Evolutionary conservation across 2,797 vertebrate species (phyloP).

Genomic region (Lacerta bilineata): DNA sequence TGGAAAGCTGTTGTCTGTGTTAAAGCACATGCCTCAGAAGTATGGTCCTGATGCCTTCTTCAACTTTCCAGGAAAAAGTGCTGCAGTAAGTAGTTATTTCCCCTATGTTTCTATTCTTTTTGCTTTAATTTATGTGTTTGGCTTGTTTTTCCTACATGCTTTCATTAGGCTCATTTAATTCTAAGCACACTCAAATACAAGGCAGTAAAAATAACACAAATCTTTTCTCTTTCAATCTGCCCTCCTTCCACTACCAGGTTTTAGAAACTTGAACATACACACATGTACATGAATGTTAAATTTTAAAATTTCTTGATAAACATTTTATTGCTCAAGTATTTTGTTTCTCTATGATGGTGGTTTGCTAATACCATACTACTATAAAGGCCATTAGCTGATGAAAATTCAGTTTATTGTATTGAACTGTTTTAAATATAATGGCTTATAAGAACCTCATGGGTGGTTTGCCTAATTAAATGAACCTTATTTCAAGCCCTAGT

Average conservation of each 20-base stretch:
- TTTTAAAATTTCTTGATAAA: background rate
- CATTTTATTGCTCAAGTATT: background rate
- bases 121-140: fast-evolving
- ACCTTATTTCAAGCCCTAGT: background rate
- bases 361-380: background rate
- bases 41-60: conserved; percentile 97
- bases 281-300: background rate
- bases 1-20: conserved; percentile 93
- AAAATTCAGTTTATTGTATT: background rate
- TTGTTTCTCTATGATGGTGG: background rate
- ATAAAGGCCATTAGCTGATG: background rate
- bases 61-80: conserved; percentile 98
- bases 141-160: background rate
- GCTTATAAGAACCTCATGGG: background rate
- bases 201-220: background rate
- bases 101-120: conserved; percentile 7
- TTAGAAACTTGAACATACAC: no score
- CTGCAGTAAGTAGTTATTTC: conserved; percentile 87
- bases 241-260: background rate
- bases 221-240: background rate
- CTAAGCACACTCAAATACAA: background rate
- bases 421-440: background rate
- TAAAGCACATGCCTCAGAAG: conserved; percentile 96
- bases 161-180: background rate
- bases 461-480: background rate